These are phyloP conservation scores for Colletes gigas DNA, from an alignment of 1,140 invertebrate species.

Conservation along the genomic window DNA sequence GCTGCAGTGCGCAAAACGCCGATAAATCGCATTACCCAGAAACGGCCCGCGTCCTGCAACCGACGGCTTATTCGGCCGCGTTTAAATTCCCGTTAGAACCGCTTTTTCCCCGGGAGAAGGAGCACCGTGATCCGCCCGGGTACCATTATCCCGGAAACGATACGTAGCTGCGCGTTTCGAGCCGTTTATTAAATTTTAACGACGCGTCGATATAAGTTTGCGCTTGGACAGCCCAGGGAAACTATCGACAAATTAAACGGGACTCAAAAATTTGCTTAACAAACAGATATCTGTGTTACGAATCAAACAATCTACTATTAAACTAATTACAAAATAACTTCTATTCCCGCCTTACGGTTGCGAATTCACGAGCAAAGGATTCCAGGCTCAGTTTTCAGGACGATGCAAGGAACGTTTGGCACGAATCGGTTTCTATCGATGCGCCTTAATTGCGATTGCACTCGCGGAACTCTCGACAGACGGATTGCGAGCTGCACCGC, in stretches of 20 bases:
- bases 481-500: no score
- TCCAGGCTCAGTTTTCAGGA: no score
- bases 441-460: conserved; percentile 54
- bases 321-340: no score
- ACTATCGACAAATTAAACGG: conserved; percentile 20
- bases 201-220: conserved; percentile 23
- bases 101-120: conserved; percentile 35
- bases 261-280: not conserved
- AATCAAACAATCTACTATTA: no score
- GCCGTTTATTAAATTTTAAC: conserved; percentile 58
- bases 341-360: no score
- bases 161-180: conserved; percentile 16
- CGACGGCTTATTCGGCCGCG: conserved; percentile 48
- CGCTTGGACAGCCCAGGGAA: conserved; percentile 29
- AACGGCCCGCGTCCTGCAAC: conserved; percentile 26
- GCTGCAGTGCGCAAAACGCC: conserved; percentile 62
- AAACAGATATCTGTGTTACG: no score
- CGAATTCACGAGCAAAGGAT: no score
- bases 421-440: conserved; percentile 32
- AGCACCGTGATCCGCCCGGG: not conserved
- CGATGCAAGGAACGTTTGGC: not conserved
- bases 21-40: conserved; percentile 62
- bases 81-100: conserved; percentile 49
- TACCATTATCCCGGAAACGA: conserved; percentile 38
- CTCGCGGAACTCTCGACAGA: not conserved